These are phyloP conservation scores for Thereuonema tuberculata DNA, from an alignment of 1,140 invertebrate species.

Conservation along the genomic window DNA sequence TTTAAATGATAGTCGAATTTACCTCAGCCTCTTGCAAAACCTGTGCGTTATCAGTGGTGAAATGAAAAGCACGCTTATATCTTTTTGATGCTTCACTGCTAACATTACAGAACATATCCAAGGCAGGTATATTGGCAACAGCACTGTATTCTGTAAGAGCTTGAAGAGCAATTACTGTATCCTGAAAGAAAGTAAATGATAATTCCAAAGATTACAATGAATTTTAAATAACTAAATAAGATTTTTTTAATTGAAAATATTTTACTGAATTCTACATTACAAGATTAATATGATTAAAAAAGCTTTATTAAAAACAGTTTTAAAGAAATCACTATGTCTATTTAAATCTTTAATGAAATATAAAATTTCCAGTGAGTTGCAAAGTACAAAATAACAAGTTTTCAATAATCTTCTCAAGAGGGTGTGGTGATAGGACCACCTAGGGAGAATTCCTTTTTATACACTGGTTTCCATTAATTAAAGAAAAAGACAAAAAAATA, in stretches of 20 bases:
- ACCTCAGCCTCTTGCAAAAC: constrained; percentile 20
- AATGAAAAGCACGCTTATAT: constrained; percentile 13
- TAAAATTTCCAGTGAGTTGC: no score
- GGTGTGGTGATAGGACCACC: no score
- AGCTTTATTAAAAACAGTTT: no score
- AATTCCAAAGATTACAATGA: background rate
- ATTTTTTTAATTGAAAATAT: background rate
- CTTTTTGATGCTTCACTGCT: constrained; percentile 11
- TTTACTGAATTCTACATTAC: background rate
- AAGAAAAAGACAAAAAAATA: no score
- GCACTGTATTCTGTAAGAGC: constrained; percentile 30
- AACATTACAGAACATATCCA: constrained; percentile 19
- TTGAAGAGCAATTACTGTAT: constrained; percentile 33
- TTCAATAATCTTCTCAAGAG: no score
- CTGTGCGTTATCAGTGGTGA: constrained; percentile 17
- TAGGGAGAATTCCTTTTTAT: no score
- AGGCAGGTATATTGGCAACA: constrained; percentile 21
- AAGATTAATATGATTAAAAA: no score
- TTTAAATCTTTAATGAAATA: no score
- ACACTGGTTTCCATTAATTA: no score
- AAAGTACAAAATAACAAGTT: no score
- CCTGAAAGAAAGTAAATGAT: constrained; percentile 24
- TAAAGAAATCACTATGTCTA: no score
- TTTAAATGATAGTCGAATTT: no score
- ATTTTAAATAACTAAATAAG: background rate